Evolutionary conservation across 2,888 invertebrate species (phyloP).

Genomic region (Quadroppia sp.): DNA sequence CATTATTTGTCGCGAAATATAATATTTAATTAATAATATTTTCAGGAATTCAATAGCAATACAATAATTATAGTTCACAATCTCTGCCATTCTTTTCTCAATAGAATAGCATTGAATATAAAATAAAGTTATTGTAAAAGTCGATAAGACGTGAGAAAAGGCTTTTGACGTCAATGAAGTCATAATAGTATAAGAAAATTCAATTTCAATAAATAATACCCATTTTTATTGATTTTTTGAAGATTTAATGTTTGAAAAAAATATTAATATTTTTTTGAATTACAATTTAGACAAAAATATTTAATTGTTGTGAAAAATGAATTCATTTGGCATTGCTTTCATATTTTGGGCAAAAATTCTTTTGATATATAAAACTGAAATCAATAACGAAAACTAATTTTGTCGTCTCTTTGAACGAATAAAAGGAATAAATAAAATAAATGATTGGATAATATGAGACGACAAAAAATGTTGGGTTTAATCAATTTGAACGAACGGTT

Average conservation of each 20-base stretch:
- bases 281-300: neutral
- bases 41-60: neutral
- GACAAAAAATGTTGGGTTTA: slow-evolving; percentile 6
- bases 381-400: slow-evolving; percentile 1
- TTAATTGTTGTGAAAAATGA: neutral
- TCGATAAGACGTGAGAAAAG: neutral
- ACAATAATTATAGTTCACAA: neutral
- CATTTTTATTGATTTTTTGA: too few relatives aligned
- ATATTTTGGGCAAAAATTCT: neutral
- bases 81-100: neutral
- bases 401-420: neutral
- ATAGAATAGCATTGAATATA: neutral
- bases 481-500: slow-evolving; percentile 1
- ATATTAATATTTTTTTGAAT: too few relatives aligned
- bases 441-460: slow-evolving; percentile 15
- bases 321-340: neutral
- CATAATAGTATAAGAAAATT: too few relatives aligned
- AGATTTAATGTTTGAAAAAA: neutral
- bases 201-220: too few relatives aligned
- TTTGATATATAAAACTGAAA: neutral
- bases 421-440: neutral
- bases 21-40: neutral
- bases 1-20: too few relatives aligned
- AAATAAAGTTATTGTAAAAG: neutral
- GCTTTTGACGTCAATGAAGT: neutral